phyloP scores from a whole-genome alignment of 2,797 vertebrate species.

The Orientallactaga sibirica region DNA sequence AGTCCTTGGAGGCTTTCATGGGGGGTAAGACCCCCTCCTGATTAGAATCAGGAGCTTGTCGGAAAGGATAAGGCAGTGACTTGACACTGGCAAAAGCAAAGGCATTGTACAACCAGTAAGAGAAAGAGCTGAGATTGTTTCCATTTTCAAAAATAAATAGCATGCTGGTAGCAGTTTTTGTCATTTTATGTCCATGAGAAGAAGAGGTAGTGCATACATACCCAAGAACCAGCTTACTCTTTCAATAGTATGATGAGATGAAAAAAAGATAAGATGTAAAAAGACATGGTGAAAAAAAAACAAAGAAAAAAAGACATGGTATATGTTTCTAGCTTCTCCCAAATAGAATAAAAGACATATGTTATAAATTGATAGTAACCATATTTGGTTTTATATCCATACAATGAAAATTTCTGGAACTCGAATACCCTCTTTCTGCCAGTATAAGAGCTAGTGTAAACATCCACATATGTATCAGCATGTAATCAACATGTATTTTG shows the following conservation, averaged over 20 bases:
- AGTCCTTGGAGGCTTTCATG: not conserved
- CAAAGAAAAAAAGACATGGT: not conserved
- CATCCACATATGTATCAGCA: not conserved
- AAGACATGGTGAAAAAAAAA: not conserved
- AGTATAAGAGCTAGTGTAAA: not conserved
- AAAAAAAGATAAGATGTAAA: not conserved
- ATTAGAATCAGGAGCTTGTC: not conserved
- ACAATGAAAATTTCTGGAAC: not conserved
- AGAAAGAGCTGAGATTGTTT: not conserved
- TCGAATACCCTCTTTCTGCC: not conserved
- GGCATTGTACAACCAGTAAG: not conserved
- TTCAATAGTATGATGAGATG: not conserved
- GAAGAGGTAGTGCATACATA: not conserved
- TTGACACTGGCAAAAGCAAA: not conserved
- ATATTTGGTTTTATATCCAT: not conserved
- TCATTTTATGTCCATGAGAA: not conserved
- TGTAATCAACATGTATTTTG: not conserved
- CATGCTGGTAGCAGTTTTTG: not conserved
- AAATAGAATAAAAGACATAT: not conserved
- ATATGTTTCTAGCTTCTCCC: not conserved
- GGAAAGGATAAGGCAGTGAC: not conserved
- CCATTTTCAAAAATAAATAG: not conserved
- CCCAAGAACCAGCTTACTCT: not conserved
- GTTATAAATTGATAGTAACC: not conserved
- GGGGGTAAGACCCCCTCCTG: not conserved